Evolutionary conservation across 2,888 invertebrate species (phyloP), one percentile per base, ranked within the genome.

Genomic region (Macropis europaea): DNA sequence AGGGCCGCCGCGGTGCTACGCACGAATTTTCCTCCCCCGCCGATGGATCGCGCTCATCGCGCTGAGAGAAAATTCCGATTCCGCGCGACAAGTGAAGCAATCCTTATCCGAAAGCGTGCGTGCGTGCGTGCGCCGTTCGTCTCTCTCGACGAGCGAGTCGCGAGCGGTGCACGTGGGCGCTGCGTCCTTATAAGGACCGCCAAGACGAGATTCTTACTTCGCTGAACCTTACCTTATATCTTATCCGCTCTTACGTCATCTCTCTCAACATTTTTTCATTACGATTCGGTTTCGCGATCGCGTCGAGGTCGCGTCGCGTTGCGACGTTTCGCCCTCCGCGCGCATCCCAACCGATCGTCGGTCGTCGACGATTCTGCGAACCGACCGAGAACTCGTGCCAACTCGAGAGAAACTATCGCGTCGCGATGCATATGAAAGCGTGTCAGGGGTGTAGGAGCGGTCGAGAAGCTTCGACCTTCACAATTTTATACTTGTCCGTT

Each of bases 111-210:
- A n/a, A n/a, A n/a, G 19, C n/a, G 13, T 15, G 54, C 32, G 6
- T 47, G 17, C 6, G 15, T 7, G 15, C 40, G 2, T 9, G 6
- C 9, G 2, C 3, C 4, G 3, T 15, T 11, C 24, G 36, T 30
- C n/a, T n/a, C n/a, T n/a, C n/a, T n/a, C 34, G 34, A 48, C 26
- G 45, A 13, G 47, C 17, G 30, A 17, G 1, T 22, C 1, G 19
- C 48, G 7, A 70, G 52, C 50, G 32, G 63, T 17, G 59, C 81
- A 79, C 80, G 87, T 86, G 86, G 86, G 87, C 86, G 85, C 81
- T 72, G 79, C 71, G 59, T 47, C 87, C 87, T 81, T 85, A 85
- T 86, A 87, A 84, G 86, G 86, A 78, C 43, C 76, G 70, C 54
- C 62, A 56, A 78, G 77, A 73, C 69, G 66, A 79, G 76, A 62